Conservation (phyloP, 2,888 invertebrate species). For the Macrosiphum euphorbiae region DNA sequence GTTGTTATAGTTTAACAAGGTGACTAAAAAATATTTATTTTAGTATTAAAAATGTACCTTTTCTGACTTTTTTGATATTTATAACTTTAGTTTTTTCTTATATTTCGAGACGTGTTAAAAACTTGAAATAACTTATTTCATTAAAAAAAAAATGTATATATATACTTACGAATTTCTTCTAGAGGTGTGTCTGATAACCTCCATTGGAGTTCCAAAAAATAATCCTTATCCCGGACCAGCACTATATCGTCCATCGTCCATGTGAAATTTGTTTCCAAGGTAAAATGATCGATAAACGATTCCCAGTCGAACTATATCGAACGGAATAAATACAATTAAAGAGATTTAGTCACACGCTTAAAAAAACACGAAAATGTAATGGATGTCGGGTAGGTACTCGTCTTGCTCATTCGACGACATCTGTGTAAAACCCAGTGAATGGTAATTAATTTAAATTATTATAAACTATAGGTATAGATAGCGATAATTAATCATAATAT, state of each 20-base stretch:
- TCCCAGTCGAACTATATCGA: slow-evolving; percentile 68
- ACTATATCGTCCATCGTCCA: slow-evolving; percentile 67
- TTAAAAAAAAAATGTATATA: neutral
- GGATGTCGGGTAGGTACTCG: neutral
- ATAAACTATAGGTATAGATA: neutral
- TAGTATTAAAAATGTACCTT: too few species aligned
- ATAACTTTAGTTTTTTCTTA: neutral
- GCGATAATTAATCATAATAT: neutral
- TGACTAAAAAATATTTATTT: too few species aligned
- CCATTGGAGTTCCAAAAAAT: slow-evolving; percentile 67
- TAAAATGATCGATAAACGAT: slow-evolving; percentile 67
- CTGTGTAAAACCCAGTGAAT: neutral
- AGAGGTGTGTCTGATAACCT: slow-evolving; percentile 66
- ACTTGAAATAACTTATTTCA: neutral
- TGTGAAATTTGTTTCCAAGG: slow-evolving; percentile 67
- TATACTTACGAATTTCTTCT: slow-evolving; percentile 67
- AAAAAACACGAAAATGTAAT: neutral
- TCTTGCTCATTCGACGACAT: neutral
- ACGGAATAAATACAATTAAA: neutral
- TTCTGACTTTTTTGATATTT: neutral
- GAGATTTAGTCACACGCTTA: neutral
- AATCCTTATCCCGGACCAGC: slow-evolving; percentile 67
- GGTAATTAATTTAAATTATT: neutral
- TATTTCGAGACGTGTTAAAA: neutral
- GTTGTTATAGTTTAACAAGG: too few species aligned